Evolutionary conservation across 2,797 vertebrate genomes (phyloP).

Genomic region (Clarias laeviceps): DNA sequence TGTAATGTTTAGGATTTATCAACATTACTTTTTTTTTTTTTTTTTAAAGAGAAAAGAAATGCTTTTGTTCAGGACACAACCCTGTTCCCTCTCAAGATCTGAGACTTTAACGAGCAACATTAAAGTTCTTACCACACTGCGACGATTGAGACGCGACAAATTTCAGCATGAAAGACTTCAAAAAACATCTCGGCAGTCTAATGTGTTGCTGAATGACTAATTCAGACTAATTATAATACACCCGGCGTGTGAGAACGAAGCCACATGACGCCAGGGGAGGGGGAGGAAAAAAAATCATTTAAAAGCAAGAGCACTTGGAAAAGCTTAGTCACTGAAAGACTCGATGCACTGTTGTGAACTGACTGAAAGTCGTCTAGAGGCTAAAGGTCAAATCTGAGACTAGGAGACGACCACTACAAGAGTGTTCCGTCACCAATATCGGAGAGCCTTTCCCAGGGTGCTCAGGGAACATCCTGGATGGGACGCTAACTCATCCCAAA

Average conservation of each 20-base stretch:
- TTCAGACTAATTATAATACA: constrained; percentile 32
- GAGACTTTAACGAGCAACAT: constrained; percentile 1
- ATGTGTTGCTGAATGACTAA: constrained; percentile 34
- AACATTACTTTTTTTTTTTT: too few relatives aligned
- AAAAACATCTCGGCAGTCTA: background rate
- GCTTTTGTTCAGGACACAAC: background rate
- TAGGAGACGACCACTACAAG: background rate
- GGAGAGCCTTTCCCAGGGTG: too few relatives aligned
- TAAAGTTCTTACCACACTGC: background rate
- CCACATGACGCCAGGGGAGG: background rate
- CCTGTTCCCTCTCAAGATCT: background rate
- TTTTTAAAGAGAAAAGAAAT: background rate
- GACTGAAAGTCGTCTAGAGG: background rate
- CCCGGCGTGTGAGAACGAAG: background rate
- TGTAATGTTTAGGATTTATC: background rate
- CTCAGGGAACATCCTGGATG: too few relatives aligned
- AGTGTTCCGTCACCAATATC: background rate
- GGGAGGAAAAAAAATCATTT: background rate
- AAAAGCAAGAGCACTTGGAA: background rate
- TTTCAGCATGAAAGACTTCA: background rate
- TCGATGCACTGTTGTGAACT: constrained; percentile 4
- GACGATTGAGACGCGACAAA: background rate
- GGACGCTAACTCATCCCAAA: too few relatives aligned
- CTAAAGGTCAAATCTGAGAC: background rate
- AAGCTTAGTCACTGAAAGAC: constrained; percentile 7